Base-by-base conservation (phyloP, 2,888 invertebrate genomes). In the Limnephilus marmoratus region DNA sequence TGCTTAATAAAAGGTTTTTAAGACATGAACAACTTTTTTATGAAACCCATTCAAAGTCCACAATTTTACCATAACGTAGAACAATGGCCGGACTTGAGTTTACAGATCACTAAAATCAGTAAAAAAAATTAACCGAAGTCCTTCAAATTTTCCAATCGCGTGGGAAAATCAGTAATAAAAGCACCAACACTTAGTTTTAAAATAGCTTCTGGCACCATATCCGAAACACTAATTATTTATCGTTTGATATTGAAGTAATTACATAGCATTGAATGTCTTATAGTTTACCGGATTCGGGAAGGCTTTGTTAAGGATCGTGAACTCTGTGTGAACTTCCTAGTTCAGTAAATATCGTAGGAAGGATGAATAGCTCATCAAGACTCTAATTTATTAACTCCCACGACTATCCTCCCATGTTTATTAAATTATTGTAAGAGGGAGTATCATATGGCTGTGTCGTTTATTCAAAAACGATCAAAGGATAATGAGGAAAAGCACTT, bases 341-440 rank as follows among this genome's bases (percentile, higher is more conserved):
- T 24, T n/a, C 68, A 68, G 9, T 68, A 68, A 24, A 68, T n/a
- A 68, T 68, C 68, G 68, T n/a, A 86, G 24, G 86, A 86, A 53
- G 13, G n/a, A 53, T 86, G 7, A 45, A 86, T 86, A 86, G 41
- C 49, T 85, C 49, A 18, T 31, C 53, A 86, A 13, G 53, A 41
- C 49, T 45, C 45, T 86, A 7, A 53, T 86, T 86, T 86, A 68
- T 68, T 24, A 68, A 68, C 68, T 68, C 68, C 68, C 68, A 68
- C 68, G n/a, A n/a, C 3, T 9, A 24, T 68, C 68, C 68, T 68
- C n/a, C n/a, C 24, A 68, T 68, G 24, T 68, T 68, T 68, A 68
- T 68, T 68, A 68, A 68, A 24, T 9, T 68, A 9, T 9, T 1
- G 68, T 24, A 9, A 68, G 68, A 68, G 24, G 68, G 68, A 68